Conservation (phyloP, 2,797 vertebrate genomes). For the Platyrinchus mystaceus region DNA sequence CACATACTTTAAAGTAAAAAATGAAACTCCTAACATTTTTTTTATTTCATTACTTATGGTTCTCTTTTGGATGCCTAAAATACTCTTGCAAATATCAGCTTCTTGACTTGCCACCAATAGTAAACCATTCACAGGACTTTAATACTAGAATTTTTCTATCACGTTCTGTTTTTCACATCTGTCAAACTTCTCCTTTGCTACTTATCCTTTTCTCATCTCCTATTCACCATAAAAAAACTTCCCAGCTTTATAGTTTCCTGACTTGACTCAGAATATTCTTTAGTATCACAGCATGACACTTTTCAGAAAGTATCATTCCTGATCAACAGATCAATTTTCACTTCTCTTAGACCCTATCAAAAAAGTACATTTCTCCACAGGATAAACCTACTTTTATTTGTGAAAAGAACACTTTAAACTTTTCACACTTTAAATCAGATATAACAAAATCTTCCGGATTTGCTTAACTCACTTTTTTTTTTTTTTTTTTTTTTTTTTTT, state of each 20-base stretch:
- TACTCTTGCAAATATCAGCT: neutral
- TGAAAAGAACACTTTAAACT: neutral
- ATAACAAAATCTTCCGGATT: neutral
- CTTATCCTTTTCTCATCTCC: neutral
- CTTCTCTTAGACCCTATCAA: neutral
- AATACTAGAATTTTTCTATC: neutral
- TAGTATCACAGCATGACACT: rapidly evolving
- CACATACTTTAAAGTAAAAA: neutral
- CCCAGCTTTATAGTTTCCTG: neutral
- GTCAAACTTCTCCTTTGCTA: neutral
- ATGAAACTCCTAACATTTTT: neutral
- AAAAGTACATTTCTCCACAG: neutral
- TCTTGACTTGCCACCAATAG: neutral
- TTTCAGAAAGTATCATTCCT: neutral
- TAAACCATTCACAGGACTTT: neutral
- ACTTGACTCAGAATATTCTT: neutral
- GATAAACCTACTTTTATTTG: neutral
- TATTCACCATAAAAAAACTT: neutral
- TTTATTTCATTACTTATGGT: neutral
- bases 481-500: neutral
- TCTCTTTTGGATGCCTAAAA: neutral
- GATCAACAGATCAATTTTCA: neutral
- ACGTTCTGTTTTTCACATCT: neutral
- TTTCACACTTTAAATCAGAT: neutral
- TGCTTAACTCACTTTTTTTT: neutral